Conservation (phyloP, 2,888 invertebrate species). For the Xylota sylvarum region DNA sequence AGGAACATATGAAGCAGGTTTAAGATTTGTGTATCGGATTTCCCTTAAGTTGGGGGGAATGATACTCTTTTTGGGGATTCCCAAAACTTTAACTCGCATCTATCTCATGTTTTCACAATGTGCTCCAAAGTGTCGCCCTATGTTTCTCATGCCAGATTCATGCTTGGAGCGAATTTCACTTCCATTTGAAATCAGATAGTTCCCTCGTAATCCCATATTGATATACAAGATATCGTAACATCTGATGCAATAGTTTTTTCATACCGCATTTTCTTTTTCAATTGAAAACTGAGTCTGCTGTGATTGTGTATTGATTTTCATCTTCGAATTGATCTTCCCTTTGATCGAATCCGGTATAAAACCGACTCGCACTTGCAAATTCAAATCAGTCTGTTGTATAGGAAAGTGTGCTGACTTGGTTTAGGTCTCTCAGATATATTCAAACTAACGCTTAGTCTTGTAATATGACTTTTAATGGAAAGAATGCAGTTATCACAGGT, state of each 20-base stretch:
- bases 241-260: slow-evolving; percentile 46
- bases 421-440: neutral
- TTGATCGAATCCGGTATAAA: slow-evolving; percentile 36
- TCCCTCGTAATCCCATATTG: slow-evolving; percentile 64
- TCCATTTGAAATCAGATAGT: slow-evolving; percentile 52
- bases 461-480: slow-evolving; percentile 82
- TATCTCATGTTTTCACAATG: neutral
- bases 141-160: neutral
- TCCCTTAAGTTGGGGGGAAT: no score
- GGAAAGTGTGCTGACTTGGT: neutral
- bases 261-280: slow-evolving; percentile 41
- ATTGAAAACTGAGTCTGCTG: neutral
- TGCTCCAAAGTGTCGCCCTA: slow-evolving; percentile 8
- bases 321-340: slow-evolving; percentile 6
- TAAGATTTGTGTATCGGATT: no score
- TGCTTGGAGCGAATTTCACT: neutral
- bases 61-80: no score
- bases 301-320: slow-evolving; percentile 33
- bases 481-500: slow-evolving; percentile 84
- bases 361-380: slow-evolving; percentile 18
- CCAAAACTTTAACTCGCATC: no score
- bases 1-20: no score
- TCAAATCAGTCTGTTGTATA: slow-evolving; percentile 36
- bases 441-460: neutral
- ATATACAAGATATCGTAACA: slow-evolving; percentile 41